A percentile compares a stretch with the other conserved stretches of the same genome.
phyloP scores from a whole-genome alignment of 2,113 vertebrate species.

The Ahaetulla prasina region DNA sequence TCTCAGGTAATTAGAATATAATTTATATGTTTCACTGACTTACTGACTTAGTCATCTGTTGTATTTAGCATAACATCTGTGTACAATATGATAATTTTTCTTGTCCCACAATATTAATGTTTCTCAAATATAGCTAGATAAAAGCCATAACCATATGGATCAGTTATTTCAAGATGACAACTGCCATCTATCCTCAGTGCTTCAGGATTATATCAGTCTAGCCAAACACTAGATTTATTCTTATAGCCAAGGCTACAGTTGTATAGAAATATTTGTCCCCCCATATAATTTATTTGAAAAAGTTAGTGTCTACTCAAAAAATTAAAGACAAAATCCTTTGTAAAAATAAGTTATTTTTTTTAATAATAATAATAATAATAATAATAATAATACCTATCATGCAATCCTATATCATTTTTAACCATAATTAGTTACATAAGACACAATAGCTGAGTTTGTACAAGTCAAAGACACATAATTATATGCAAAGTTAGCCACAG shows the following conservation, averaged over 20 bases:
- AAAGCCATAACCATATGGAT: slow-evolving; percentile 41
- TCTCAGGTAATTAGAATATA: slow-evolving; percentile 12
- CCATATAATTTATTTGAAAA: neutral
- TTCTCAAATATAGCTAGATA: slow-evolving; percentile 7
- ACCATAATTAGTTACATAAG: neutral
- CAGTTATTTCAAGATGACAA: slow-evolving; percentile 40
- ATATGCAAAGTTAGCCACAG: neutral
- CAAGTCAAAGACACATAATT: neutral
- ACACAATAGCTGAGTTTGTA: neutral
- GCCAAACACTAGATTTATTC: slow-evolving; percentile 17
- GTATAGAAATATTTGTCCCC: neutral
- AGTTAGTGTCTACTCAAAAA: neutral
- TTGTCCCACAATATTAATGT: neutral
- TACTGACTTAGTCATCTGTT: slow-evolving; percentile 48
- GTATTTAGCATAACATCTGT: slow-evolving; percentile 49
- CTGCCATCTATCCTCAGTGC: slow-evolving; percentile 23
- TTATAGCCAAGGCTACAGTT: neutral
- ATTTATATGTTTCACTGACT: slow-evolving; percentile 48
- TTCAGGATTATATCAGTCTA: slow-evolving; percentile 27
- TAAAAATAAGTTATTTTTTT: neutral
- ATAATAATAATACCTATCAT: no score
- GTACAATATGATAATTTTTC: slow-evolving; percentile 31
- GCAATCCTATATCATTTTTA: neutral
- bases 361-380: no score
- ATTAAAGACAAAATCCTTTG: neutral